Evolutionary conservation across 1,140 invertebrate species (phyloP), one percentile per base, ranked within the genome.

Genomic region (Mactra quadrangularis): DNA sequence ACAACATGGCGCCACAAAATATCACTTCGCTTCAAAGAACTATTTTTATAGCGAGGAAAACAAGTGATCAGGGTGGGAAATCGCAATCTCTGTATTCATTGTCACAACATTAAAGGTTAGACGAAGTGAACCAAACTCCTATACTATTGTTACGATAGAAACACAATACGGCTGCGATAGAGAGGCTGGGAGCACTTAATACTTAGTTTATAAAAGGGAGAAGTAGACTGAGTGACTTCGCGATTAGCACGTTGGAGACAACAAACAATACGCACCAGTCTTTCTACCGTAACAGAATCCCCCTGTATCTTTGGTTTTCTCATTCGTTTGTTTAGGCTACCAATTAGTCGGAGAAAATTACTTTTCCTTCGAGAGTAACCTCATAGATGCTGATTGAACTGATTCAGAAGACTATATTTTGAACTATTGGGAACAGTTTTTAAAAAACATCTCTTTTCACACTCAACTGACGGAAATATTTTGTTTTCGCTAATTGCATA

Each of bases 21-120:
- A 76, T 60, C 74, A 60, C 55, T 47, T 33, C 55, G 55, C 45
- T 59, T 57, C 50, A 57, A 59, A 33, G 55, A 50, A 60, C 35
- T 76, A 50, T 60, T 76, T 76, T 76, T 62, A 62, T 76, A 60
- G 45, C 38, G 22, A 60, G 59, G 17, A 76, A 62, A 33, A 76
- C 59, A 50, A n/a, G 41, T n/a, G 74, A 60, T 38, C 53, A 57
- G 45, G 55, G 55, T 62, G 41, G 59, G 55, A 62, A 60, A 68
- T 68, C 33, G 25, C 74, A 29, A 50, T 50, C 25, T 33, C 74
- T 57, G 25, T 62, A 52, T 27, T 76, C 74, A 22, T 29, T 76
- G 31, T 60, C 74, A 57, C 74, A 76, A 76, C 74, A 76, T 76
- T 76, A 76, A 76, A 76, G 74, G 59, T 62, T 62, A 76, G 57